Evolutionary conservation across 2,113 vertebrate genomes (phyloP).

Genomic region (Haplochromis vanheusdeni): DNA sequence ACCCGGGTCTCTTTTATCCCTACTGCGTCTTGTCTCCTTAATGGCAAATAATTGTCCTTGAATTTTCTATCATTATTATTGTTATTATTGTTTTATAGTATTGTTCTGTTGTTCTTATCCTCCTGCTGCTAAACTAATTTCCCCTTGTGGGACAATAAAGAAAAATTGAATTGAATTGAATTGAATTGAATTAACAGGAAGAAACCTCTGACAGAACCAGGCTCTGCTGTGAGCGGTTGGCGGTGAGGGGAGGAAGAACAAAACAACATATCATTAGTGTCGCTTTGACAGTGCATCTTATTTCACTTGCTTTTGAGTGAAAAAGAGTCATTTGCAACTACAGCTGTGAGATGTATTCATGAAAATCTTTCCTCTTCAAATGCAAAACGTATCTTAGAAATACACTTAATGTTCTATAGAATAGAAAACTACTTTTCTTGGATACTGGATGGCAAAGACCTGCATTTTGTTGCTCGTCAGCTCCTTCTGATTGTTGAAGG

Average conservation of each 20-base stretch:
- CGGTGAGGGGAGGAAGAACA: background rate
- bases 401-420: background rate
- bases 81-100: too few species aligned
- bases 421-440: background rate
- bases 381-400: background rate
- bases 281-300: background rate
- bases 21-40: too few species aligned
- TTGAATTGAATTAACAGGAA: background rate
- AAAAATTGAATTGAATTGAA: too few species aligned
- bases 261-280: background rate
- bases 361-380: background rate
- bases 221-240: background rate
- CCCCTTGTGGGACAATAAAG: too few species aligned
- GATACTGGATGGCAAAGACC: fast-evolving
- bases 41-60: too few species aligned
- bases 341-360: background rate
- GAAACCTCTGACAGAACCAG: background rate
- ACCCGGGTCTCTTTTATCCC: too few species aligned
- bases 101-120: too few species aligned
- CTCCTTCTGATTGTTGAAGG: background rate
- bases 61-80: too few species aligned
- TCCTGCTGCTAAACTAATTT: too few species aligned
- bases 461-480: background rate
- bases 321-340: background rate
- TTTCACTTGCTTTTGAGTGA: background rate